These are phyloP conservation scores for Corydoras sp. DNA, from an alignment of 2,113 vertebrate species.

Conservation along the genomic window DNA sequence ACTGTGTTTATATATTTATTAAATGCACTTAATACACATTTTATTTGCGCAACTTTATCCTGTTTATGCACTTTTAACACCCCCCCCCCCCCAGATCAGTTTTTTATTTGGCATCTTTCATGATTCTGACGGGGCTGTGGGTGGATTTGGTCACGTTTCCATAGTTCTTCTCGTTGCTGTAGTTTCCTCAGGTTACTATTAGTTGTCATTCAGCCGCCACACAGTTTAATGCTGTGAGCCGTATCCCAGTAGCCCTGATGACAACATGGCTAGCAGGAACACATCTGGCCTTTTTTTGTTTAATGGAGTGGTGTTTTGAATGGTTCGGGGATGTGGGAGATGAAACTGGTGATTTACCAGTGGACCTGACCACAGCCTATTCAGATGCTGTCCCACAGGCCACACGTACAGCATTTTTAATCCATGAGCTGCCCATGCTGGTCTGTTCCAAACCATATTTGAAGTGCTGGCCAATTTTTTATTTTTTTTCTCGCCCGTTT, in stretches of 20 bases:
- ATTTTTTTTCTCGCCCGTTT: not conserved
- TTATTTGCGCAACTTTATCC: not conserved
- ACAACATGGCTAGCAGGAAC: conserved; percentile 11
- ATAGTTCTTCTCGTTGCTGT: not conserved
- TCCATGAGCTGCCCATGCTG: not conserved
- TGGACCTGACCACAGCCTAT: conserved; percentile 6
- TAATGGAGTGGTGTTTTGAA: not conserved
- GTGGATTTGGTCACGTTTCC: too few species aligned
- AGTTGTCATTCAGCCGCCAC: conserved; percentile 10
- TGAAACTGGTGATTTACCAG: conserved; percentile 5
- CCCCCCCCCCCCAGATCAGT: too few species aligned
- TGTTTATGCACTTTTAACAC: not conserved
- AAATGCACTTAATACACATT: not conserved
- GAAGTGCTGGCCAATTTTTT: not conserved
- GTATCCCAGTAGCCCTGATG: conserved; percentile 14
- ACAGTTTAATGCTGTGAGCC: not conserved
- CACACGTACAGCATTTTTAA: not conserved
- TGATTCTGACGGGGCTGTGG: too few species aligned
- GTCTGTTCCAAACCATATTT: not conserved
- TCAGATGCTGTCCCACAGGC: conserved; percentile 8
- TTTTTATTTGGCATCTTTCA: too few species aligned
- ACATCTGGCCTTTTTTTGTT: not conserved
- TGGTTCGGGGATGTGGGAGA: not conserved
- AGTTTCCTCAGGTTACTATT: conserved; percentile 4
- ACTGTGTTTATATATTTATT: conserved; percentile 1